Evolutionary conservation across 2,888 invertebrate genomes (phyloP), one percentile per base, ranked within the genome.

Genomic region (Acronicta leporina): DNA sequence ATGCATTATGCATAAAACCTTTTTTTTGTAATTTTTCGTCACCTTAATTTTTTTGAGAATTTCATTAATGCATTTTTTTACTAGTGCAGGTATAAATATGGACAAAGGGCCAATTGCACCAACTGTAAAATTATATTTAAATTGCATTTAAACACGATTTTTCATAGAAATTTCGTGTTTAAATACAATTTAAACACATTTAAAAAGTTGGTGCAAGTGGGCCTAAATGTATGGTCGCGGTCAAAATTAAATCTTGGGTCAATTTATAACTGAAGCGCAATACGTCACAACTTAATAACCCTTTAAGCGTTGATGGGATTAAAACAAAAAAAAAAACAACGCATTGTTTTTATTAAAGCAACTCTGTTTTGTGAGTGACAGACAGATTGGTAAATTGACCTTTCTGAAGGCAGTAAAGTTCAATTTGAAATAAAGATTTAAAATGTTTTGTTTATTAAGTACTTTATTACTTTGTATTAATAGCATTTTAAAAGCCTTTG

Each of bases 281-380:
- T 35, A 66, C 63, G 56, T 52, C 53, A 66, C 56, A 60, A 63
- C 63, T 64, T 71, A 78, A 71, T 66, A 75, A 58, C 57, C 52
- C 45, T 60, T 57, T 59, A 72, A 52, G 33, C 50, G 46, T 46
- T 66, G 65, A 69, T 55, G 74, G 71, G 42, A 59, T 58, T 59
- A 59, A 65, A 65, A 62, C 38, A 62, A 63, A 69, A 74, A 62
- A 63, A 69, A 74, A 51, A 51, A 63, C 33, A 44, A 47, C 38
- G 48, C 46, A 73, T 77, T 79, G 71, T 79, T 79, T 70, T 77
- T 65, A 51, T 60, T 63, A 57, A 57, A 68, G 50, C 3, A 48
- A 59, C 62, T 48, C 49, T 60, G 56, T 49, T 52, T 66, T 16
- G 27, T 69, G 79, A 78, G 76, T 80, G 80, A 75, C 79, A 59